Conservation (phyloP, 2,113 vertebrate genomes). For the Plestiodon gilberti region DNA sequence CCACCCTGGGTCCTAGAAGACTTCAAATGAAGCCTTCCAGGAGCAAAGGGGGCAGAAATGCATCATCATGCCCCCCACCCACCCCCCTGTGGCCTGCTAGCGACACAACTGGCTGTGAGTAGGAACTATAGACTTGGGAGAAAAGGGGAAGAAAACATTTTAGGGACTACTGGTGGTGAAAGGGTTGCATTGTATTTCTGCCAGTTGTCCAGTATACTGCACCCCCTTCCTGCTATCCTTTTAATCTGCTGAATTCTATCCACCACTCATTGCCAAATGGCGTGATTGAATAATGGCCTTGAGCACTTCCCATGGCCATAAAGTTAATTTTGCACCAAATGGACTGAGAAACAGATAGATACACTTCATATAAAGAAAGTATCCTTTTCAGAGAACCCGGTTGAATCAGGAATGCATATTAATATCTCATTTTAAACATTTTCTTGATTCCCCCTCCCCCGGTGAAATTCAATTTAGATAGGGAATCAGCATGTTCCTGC, state of each 20-base stretch:
- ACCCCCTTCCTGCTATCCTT: background rate
- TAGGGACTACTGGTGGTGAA: background rate
- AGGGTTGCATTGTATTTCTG: background rate
- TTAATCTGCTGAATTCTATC: background rate
- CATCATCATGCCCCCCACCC: too few species aligned
- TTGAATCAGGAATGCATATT: slow-evolving; percentile 18
- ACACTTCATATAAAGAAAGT: background rate
- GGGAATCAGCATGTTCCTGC: slow-evolving; percentile 30
- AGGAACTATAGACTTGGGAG: background rate
- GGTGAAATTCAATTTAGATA: slow-evolving; percentile 42
- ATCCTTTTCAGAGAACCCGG: background rate
- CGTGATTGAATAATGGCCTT: background rate
- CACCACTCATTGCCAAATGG: background rate
- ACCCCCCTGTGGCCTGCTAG: too few species aligned
- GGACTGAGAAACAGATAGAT: background rate
- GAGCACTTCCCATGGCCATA: background rate
- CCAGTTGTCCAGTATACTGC: background rate
- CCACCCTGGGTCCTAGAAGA: too few species aligned
- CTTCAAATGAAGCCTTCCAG: too few species aligned
- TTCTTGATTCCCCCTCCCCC: background rate
- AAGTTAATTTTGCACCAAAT: background rate
- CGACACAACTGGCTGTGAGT: too few species aligned
- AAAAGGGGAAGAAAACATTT: background rate
- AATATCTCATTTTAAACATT: background rate
- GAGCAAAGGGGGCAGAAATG: too few species aligned